Conservation (phyloP, 2,888 invertebrate genomes). For the Watsonalla cultraria region DNA sequence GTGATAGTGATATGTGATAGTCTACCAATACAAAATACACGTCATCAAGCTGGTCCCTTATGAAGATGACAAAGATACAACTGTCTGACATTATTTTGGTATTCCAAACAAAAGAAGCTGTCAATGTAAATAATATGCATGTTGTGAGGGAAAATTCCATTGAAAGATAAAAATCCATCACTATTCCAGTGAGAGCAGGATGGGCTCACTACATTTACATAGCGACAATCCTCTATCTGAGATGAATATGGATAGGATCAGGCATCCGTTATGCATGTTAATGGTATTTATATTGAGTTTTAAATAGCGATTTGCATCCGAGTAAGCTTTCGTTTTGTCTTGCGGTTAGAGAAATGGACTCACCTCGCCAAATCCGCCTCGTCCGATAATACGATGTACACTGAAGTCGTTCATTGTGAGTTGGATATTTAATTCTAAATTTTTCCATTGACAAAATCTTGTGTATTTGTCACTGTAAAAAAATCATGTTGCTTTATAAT, state of each 20-base stretch:
- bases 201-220: constrained; percentile 36
- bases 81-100: neutral
- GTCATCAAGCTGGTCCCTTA: too few species aligned
- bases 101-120: neutral
- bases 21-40: too few species aligned
- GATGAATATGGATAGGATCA: constrained; percentile 42
- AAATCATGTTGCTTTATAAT: constrained; percentile 26
- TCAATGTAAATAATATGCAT: constrained; percentile 2
- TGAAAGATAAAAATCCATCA: constrained; percentile 24
- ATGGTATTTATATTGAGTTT: constrained; percentile 26
- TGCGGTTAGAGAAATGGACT: constrained; percentile 19
- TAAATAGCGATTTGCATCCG: constrained; percentile 17
- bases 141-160: constrained; percentile 6
- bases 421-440: constrained; percentile 99
- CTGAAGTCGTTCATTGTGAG: constrained; percentile 99
- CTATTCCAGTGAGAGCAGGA: constrained; percentile 29
- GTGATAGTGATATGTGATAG: too few species aligned
- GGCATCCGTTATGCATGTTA: constrained; percentile 27
- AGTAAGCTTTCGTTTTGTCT: constrained; percentile 11
- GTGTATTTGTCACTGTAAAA: constrained; percentile 97
- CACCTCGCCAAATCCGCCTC: constrained; percentile 98
- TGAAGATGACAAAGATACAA: too few species aligned
- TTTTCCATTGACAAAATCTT: constrained; percentile 99
- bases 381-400: constrained; percentile 99
- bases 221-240: constrained; percentile 33